Base-by-base conservation (phyloP, 2,113 vertebrate genomes). In the Mohoua ochrocephala region DNA sequence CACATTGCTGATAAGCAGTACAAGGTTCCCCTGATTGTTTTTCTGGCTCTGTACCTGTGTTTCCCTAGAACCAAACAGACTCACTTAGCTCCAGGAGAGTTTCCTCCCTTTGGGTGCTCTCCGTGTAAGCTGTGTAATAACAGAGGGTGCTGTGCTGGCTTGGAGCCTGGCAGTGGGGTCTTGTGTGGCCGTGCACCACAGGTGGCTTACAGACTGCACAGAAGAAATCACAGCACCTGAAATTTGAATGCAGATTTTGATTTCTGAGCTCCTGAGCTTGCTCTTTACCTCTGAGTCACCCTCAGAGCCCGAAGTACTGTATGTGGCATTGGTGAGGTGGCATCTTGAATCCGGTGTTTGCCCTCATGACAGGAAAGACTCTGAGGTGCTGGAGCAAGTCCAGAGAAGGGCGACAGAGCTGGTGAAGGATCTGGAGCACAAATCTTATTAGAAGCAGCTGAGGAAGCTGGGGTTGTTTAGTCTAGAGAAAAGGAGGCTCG, bases 181-280 rank as follows among this genome's bases (percentile, higher is more conserved):
- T 79, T 0, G 0, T 1, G 1, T 59, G 44, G 64, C 64, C 7
- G 0, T 2, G 23, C 2, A 1, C 23, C 26, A 10, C 24, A 9
- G 20, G 5, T 61, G 67, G 39, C 39, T 60, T 60, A 5, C 19
- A 68, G 60, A 23, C 53, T 59, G 22, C 13, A 2, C 0, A 4
- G 54, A 50, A 45, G 23, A 76, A 82, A 50, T 76, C 4, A 2
- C 1, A 10, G 0, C 6, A 6, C 49, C 73, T 77, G 73, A 42
- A 76, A 65, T 42, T 31, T 47, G 54, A 78, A n/a, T 39, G 20
- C 30, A n/a, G 7, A 19, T 44, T 57, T 18, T 63, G 17, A 17
- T 87, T 86, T 70, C 73, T 56, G 35, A 59, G 59, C 21, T 85
- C 52, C 70, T 26, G 42, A 86, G 35, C 21, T 81, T 80, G 41